Percentiles rank a stretch among this genome's conserved stretches.
phyloP scores from a whole-genome alignment of 2,888 invertebrate genomes.

The Eurytoma adleriae region DNA sequence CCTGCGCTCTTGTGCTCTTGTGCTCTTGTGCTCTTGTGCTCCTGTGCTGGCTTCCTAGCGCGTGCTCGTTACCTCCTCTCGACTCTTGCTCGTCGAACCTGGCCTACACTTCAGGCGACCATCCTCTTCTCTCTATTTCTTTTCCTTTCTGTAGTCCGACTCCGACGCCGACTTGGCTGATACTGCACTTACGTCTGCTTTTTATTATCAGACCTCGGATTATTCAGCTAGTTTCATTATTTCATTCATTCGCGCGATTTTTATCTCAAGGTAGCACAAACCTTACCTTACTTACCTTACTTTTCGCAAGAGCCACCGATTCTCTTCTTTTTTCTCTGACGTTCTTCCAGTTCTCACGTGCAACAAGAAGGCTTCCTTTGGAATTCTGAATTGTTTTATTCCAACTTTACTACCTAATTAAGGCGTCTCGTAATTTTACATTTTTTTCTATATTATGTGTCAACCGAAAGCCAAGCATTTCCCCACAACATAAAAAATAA shows the following conservation, averaged over 20 bases:
- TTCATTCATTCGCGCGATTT: slow-evolving; percentile 34
- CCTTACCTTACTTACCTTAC: too few species aligned
- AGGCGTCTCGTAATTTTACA: too few species aligned
- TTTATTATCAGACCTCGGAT: background rate
- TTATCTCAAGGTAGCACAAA: background rate
- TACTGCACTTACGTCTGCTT: background rate
- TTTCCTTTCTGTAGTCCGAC: background rate
- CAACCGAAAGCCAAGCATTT: too few species aligned
- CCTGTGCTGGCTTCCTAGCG: background rate
- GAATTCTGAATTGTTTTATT: too few species aligned
- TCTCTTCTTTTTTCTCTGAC: background rate
- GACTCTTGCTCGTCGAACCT: background rate
- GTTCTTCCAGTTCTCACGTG: background rate
- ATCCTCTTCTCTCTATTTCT: slow-evolving; percentile 9
- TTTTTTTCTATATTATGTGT: too few species aligned
- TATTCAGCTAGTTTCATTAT: slow-evolving; percentile 27
- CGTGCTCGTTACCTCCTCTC: background rate
- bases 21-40: slow-evolving; percentile 1
- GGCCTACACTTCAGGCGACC: background rate
- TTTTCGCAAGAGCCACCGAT: slow-evolving; percentile 1
- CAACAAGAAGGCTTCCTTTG: background rate
- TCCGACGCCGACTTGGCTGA: too few species aligned
- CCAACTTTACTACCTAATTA: too few species aligned
- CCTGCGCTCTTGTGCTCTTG: slow-evolving; percentile 45
- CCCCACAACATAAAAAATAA: too few species aligned